Evolutionary conservation across 2,888 invertebrate species (phyloP), one percentile per base, ranked within the genome.

Genomic region (Scaptomyza tumidula): DNA sequence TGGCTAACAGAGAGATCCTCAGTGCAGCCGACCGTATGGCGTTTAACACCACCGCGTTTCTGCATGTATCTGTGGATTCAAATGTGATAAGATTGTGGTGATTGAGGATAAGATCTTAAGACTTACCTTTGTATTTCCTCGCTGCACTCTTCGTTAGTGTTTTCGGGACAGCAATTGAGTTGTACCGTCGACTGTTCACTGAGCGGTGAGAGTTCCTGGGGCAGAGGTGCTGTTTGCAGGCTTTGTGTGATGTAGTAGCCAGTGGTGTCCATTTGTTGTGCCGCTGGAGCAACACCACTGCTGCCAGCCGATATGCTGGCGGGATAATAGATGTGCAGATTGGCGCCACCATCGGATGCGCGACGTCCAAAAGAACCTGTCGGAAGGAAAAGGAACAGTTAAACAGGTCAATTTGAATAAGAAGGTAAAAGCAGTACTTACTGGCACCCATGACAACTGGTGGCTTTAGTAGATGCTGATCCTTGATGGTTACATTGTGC

Each of bases 331-430:
- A 95, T 95, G 80, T 96, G 96, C 75, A 98, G 94, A 93, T 98
- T 98, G 58, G 98, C 98, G 61, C 98, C 98, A 80, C 98, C 98
- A 93, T 98, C 98, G 43, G 98, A 98, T 55, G 98, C 98, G 80
- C 98, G 95, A 43, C 98, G 94, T 6, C 97, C 97, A 92, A 97
- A 97, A 53, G 96, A 95, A 45, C 96, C 96, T 78, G 16, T 0
- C 0, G 9, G 24, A 0, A 29, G 5, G 0, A 33, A 33, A 10
- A 33, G 2, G 9, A 13, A 0, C 0, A 2, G 11, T 0, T 1
- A 13, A 5, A 19, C 19, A 0, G 13, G 10, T 33, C 6, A 54
- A 24, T 41, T 41, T 14, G 4, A 0, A 27, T 11, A 24, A 27
- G 33, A 10, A 29, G 7, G 5, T 29, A 2, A 50, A 7, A 3